These are phyloP conservation scores for Chlamydotis undulata DNA, from an alignment of 2,113 vertebrate species.

Conservation along the genomic window DNA sequence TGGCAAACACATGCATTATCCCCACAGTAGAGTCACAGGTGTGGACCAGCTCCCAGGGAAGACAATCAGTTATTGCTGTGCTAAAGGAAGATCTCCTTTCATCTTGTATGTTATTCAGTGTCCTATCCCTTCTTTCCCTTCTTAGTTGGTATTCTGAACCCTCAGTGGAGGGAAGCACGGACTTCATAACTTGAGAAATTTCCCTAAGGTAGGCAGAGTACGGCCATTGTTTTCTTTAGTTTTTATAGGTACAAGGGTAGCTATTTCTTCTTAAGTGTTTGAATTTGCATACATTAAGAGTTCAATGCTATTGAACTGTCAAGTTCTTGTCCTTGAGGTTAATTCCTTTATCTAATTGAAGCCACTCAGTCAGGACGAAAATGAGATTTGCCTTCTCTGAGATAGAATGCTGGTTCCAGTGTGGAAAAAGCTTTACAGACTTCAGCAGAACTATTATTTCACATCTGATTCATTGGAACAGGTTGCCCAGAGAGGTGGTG, in stretches of 20 bases:
- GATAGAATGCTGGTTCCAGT: background rate
- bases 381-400: background rate
- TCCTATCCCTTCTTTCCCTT: background rate
- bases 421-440: background rate
- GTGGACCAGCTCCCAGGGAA: rapidly evolving
- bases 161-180: background rate
- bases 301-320: background rate
- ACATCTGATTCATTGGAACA: background rate
- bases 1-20: background rate
- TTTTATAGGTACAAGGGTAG: background rate
- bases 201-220: background rate
- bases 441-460: background rate
- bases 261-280: background rate
- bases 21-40: background rate
- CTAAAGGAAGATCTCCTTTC: background rate
- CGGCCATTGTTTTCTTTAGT: background rate
- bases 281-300: background rate
- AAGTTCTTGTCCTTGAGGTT: background rate
- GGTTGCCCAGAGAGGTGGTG: too few relatives aligned
- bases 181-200: background rate
- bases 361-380: background rate
- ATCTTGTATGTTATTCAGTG: background rate
- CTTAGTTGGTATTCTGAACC: background rate
- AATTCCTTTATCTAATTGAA: background rate
- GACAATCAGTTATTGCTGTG: background rate